A percentile compares a stretch with the other conserved stretches of the same genome.
phyloP scores from a whole-genome alignment of 2,797 vertebrate species.

The Poecilia wingei region DNA sequence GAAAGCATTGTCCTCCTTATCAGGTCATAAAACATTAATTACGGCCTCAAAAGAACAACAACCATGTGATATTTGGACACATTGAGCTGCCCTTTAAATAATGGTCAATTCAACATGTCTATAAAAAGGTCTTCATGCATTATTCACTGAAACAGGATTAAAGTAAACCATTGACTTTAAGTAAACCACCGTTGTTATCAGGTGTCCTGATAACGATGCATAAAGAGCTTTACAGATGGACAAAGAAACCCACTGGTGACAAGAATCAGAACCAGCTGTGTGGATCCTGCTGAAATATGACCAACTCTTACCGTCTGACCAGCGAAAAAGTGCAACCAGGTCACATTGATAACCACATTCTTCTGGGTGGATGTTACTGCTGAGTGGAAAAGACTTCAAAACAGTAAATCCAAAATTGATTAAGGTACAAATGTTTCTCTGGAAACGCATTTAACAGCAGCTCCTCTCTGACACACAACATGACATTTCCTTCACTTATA shows the following conservation, averaged over 20 bases:
- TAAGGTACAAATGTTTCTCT: background rate
- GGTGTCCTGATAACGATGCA: background rate
- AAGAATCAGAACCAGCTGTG: background rate
- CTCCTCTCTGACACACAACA: background rate
- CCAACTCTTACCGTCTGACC: background rate
- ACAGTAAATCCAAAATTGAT: background rate
- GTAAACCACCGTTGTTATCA: too few species aligned
- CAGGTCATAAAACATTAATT: background rate
- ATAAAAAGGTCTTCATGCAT: background rate
- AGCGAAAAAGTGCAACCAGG: background rate
- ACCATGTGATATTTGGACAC: background rate
- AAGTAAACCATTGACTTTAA: background rate
- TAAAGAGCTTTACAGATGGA: background rate
- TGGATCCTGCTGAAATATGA: background rate
- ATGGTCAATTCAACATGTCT: background rate
- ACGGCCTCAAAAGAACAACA: background rate
- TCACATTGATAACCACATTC: background rate
- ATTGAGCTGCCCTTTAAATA: background rate
- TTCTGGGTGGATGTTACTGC: background rate
- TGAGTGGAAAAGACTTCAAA: background rate
- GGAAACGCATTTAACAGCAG: background rate
- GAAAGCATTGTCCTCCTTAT: background rate
- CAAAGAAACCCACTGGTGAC: background rate
- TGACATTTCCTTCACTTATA: background rate
- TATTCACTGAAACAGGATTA: background rate